A percentile compares a stretch with the other conserved stretches of the same genome.
Conservation (phyloP, 2,113 vertebrate species). For the Pseudopipra pipra region DNA sequence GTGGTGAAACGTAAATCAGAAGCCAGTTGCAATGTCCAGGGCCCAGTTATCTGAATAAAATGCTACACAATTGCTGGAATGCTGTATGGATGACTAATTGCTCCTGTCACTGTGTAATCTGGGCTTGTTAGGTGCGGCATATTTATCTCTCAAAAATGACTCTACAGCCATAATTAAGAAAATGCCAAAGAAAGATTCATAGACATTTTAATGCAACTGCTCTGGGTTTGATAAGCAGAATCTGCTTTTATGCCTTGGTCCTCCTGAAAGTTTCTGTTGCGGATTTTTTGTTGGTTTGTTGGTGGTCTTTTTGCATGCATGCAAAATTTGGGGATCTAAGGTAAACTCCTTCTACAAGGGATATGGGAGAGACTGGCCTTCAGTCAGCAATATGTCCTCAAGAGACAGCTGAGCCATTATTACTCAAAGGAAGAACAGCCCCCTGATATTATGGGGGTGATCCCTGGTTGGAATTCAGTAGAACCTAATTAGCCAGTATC, state of each 20-base stretch:
- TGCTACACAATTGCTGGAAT: neutral
- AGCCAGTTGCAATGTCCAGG: neutral
- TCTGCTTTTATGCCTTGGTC: neutral
- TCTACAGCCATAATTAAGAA: neutral
- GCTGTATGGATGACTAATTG: neutral
- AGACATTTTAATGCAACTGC: neutral
- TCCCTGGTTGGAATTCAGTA: neutral
- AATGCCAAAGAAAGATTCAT: neutral
- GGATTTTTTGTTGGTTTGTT: neutral
- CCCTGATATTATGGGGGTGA: neutral
- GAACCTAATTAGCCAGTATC: neutral
- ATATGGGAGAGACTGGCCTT: neutral
- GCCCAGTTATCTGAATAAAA: neutral
- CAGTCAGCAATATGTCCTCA: neutral
- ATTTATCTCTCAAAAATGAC: neutral
- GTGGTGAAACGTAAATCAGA: neutral
- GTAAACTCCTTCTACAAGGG: neutral
- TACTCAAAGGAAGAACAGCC: neutral
- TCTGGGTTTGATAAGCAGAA: neutral
- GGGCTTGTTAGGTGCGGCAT: neutral
- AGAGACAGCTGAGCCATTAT: constrained; percentile 12
- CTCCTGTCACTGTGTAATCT: neutral
- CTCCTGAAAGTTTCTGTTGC: neutral
- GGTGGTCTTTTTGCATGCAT: neutral
- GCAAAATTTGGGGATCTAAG: neutral